Evolutionary conservation across 2,797 vertebrate species (phyloP), one percentile per base, ranked within the genome.

Genomic region (Fistularia tabacaria): DNA sequence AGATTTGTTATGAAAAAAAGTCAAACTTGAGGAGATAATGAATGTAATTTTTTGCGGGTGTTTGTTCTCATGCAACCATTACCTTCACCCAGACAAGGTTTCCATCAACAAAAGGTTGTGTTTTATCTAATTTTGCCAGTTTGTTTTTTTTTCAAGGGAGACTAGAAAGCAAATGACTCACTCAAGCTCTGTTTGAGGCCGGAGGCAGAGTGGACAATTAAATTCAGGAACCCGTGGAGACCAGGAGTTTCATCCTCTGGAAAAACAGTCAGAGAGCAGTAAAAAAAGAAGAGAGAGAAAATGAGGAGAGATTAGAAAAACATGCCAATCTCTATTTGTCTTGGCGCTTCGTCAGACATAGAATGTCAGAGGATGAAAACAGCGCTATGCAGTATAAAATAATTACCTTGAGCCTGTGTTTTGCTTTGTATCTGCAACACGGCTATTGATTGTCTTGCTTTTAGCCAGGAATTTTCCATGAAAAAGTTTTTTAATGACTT

Each of bases 131-230:
- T 12, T 45, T 45, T 12, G 11, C 2, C 11, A 44, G 42, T n/a
- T 44, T 12, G 11, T 45, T 45, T 45, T 45, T 45, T 45, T 45
- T 7, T 45, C 11, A 45, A 6, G 11, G 7, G 9, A 12, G 43
- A 11, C 14, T 10, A 45, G 49, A 77, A 50, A 64, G 50, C 66
- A 49, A 64, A 59, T 73, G 74, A 90, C 95, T 93, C 88, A 99
- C 97, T 99, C 76, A 94, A 93, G 76, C 94, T 98, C 88, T 99
- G 96, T 84, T 97, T 97, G 88, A 99, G 95, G 80, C 97, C 97
- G 0, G 90, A 93, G 77, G 97, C 97, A 9, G 97, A 99, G 80
- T 99, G 97, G 80, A 99, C 92, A 46, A 99, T 99, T 85, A 99
- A 95, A 59, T 98, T 97, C 86, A 99, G 88, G 86, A 98, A 98